These are phyloP conservation scores for Oryzias dopingdopingensis DNA, from an alignment of 2,797 vertebrate genomes.

Conservation along the genomic window DNA sequence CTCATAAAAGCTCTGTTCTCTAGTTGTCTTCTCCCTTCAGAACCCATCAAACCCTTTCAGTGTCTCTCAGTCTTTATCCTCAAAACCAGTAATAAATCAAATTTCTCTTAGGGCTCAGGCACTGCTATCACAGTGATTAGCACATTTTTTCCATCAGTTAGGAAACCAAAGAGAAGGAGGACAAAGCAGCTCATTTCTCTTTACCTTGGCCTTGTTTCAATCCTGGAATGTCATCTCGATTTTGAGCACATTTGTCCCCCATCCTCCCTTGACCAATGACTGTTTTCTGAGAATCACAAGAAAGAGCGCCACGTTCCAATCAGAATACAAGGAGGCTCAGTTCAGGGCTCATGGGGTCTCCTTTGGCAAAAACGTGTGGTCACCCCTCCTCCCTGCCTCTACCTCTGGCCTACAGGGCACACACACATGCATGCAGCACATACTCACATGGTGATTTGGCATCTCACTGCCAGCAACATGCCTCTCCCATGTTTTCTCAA, in stretches of 20 bases:
- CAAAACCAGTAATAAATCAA: conserved; percentile 3
- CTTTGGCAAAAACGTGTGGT: conserved; percentile 66
- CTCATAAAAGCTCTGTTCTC: conserved; percentile 34
- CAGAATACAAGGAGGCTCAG: conserved; percentile 63
- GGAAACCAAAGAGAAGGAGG: conserved; percentile 14
- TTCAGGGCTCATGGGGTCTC: conserved; percentile 47
- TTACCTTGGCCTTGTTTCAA: conserved; percentile 49
- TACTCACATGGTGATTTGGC: conserved; percentile 31
- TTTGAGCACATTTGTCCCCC: conserved; percentile 33
- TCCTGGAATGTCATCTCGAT: conserved; percentile 37
- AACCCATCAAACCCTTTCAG: background rate
- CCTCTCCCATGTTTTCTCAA: conserved; percentile 40
- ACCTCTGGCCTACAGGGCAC: conserved; percentile 49
- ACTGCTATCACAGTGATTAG: conserved; percentile 2
- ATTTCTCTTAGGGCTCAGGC: conserved; percentile 1
- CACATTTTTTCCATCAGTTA: conserved; percentile 20
- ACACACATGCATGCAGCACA: conserved; percentile 17
- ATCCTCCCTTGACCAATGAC: conserved; percentile 43
- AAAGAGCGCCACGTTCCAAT: conserved; percentile 59
- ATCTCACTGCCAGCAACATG: conserved; percentile 37
- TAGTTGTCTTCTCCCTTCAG: conserved; percentile 2
- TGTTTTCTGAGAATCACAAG: conserved; percentile 23
- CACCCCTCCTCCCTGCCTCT: conserved; percentile 47
- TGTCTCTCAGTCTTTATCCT: background rate
- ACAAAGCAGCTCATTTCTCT: conserved; percentile 11